These are phyloP conservation scores for Cyclina sinensis DNA, from an alignment of 1,140 invertebrate genomes.

Conservation along the genomic window DNA sequence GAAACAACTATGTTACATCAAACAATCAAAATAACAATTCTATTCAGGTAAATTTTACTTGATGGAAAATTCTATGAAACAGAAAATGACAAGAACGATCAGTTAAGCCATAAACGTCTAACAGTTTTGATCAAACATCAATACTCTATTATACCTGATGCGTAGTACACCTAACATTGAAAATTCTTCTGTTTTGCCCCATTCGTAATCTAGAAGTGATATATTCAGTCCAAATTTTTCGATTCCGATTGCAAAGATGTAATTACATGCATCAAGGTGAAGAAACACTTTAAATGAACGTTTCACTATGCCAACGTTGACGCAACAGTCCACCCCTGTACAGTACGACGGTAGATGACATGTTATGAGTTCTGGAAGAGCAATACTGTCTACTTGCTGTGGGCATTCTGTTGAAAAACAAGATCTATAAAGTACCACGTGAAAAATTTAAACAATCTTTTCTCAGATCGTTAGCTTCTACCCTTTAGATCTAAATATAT, in stretches of 20 bases:
- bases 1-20: no score
- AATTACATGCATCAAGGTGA: conserved; percentile 61
- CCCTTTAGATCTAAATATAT: no score
- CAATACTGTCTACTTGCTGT: neutral
- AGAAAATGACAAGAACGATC: no score
- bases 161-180: conserved; percentile 12
- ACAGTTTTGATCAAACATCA: no score
- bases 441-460: no score
- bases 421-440: no score
- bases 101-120: no score
- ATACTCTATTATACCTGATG: no score
- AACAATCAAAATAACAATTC: no score
- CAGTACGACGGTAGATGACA: conserved; percentile 65
- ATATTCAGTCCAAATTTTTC: conserved; percentile 58
- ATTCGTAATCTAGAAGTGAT: conserved; percentile 62
- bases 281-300: conserved; percentile 58
- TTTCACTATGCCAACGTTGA: conserved; percentile 35
- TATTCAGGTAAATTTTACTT: no score
- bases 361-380: conserved; percentile 31
- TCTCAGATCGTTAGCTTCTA: no score
- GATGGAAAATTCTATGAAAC: no score
- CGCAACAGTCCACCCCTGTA: conserved; percentile 68
- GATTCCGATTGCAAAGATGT: conserved; percentile 58
- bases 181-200: conserved; percentile 54
- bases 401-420: conserved; percentile 43